These are phyloP conservation scores for Onthophagus taurus DNA, from an alignment of 1,140 invertebrate genomes.

Conservation along the genomic window DNA sequence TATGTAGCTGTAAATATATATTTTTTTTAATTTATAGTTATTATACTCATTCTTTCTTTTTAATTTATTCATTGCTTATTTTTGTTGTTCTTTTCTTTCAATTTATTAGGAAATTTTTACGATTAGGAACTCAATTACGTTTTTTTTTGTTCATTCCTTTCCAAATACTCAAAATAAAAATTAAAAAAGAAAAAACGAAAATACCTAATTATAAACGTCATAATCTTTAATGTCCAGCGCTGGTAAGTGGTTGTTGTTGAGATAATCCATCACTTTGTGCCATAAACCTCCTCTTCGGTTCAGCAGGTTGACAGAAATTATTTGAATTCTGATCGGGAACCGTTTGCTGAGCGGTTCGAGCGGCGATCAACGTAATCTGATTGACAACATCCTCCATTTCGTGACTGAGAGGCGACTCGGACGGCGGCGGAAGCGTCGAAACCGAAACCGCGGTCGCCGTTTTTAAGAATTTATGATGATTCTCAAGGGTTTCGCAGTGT, in stretches of 20 bases:
- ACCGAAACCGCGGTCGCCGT: constrained; percentile 25
- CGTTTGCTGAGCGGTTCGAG: constrained; percentile 53
- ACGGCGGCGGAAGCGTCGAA: constrained; percentile 34
- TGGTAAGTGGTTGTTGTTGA: constrained; percentile 41
- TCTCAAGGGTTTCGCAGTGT: constrained; percentile 55
- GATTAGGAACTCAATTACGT: constrained; percentile 5
- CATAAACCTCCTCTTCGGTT: constrained; percentile 40
- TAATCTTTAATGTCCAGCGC: constrained; percentile 48
- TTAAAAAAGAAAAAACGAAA: no score
- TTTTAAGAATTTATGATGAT: constrained; percentile 40
- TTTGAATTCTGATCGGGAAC: constrained; percentile 38
- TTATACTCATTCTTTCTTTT: constrained; percentile 21
- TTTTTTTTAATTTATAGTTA: constrained; percentile 6
- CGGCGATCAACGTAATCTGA: constrained; percentile 67
- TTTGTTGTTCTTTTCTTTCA: constrained; percentile 17
- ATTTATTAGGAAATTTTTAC: neutral
- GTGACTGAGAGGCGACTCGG: constrained; percentile 54
- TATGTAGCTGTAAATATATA: constrained; percentile 34
- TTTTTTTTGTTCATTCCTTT: constrained; percentile 4
- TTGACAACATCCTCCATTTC: constrained; percentile 78
- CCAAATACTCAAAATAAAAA: neutral
- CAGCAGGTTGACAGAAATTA: constrained; percentile 43
- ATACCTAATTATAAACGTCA: no score
- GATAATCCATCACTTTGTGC: constrained; percentile 43
- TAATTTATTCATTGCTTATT: constrained; percentile 20